A percentile compares a stretch with the other conserved stretches of the same genome.
Evolutionary conservation across 2,888 invertebrate species (phyloP).

Genomic region (Amphimallon solstitiale): DNA sequence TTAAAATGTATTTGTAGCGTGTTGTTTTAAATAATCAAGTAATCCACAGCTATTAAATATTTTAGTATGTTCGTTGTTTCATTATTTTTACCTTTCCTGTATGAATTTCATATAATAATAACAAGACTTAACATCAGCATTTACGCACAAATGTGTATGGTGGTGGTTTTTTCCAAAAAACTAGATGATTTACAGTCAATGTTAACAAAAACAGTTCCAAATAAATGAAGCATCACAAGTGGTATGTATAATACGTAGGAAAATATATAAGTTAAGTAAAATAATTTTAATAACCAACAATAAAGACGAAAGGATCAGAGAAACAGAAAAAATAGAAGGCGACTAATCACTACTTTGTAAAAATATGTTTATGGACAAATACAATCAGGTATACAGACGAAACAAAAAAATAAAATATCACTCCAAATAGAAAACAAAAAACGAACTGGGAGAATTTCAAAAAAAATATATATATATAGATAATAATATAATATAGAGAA

Average conservation of each 20-base stretch:
- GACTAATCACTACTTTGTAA: not conserved
- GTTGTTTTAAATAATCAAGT: no score
- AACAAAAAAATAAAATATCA: conserved; percentile 31
- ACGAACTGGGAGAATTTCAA: conserved; percentile 19
- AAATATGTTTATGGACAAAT: conserved; percentile 8
- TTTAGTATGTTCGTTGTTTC: no score
- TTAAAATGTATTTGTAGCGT: no score
- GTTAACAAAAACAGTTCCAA: conserved; percentile 13
- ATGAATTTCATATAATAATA: no score
- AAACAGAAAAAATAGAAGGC: not conserved
- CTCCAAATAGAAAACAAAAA: conserved; percentile 17
- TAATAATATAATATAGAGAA: conserved; percentile 19
- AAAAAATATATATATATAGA: conserved; percentile 10
- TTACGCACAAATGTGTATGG: conserved; percentile 18
- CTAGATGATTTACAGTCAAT: not conserved
- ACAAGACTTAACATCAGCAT: not conserved
- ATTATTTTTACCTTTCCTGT: no score
- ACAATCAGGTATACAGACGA: conserved; percentile 23
- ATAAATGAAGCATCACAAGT: conserved; percentile 22
- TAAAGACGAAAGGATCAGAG: not conserved
- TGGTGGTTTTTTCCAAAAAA: not conserved
- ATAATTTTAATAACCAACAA: no score
- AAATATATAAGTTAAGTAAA: no score
- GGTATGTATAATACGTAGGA: not conserved
- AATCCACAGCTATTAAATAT: no score